Evolutionary conservation across 1,140 invertebrate genomes (phyloP), one percentile per base, ranked within the genome.

Genomic region (Oreohelix idahoensis): DNA sequence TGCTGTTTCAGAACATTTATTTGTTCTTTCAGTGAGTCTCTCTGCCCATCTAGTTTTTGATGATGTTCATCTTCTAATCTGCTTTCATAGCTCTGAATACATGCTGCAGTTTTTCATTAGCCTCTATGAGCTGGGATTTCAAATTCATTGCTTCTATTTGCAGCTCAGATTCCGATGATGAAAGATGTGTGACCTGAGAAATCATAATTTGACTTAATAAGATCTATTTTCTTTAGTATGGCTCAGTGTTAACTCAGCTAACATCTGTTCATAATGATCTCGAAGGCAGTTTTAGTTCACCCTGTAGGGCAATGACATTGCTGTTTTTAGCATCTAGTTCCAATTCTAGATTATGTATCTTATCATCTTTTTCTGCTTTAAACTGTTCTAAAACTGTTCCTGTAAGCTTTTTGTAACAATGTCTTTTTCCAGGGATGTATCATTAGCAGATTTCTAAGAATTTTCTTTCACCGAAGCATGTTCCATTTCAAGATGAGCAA

Each of bases 61-160:
- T n/a, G n/a, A n/a, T 91, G 90, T 39, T 90, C 89, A 80, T 92
- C 89, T 26, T 89, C 88, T 58, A 93, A 89, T 70, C 90, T 89
- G 35, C 89, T 90, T 75, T 89, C 85, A 69, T 90, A 66, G 29
- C 29, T 66, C 8, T 66, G 63, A 66, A 66, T 66, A 26, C 51
- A 87, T 29, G 75, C 84, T 85, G 88, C 23, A 91, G 86, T 51
- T 90, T 89, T 69, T 90, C 90, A 58, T 87, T 89, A 0, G 90
- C 66, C 49, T 86, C 84, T 78, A 88, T 90, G 26, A 91, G 82
- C 32, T 89, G 88, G 66, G 76, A 75, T 73, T 89, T 89, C 45
- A 90, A 58, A 23, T n/a, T n/a, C n/a, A n/a, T n/a, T n/a, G n/a
- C n/a, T n/a, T n/a, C n/a, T n/a, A 20, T 58, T 20, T 58, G 17